Percentiles rank a stretch among this genome's conserved stretches.
Conservation (phyloP, 1,140 invertebrate genomes). For the Lethrus apterus region DNA sequence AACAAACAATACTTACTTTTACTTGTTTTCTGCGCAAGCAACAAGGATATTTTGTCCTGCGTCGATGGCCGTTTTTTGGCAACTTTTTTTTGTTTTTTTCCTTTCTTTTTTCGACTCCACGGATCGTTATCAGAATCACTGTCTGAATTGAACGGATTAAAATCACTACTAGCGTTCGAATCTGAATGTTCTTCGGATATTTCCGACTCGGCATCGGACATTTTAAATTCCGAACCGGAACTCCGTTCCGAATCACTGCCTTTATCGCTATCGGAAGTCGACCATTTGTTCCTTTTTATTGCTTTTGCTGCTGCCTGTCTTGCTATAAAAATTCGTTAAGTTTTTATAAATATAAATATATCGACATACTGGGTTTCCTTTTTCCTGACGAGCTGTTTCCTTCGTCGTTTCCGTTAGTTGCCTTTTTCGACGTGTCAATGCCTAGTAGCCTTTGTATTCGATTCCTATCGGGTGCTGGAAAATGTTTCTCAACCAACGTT, state of each 20-base stretch:
- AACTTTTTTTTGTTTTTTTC: constrained; percentile 61
- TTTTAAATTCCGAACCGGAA: constrained; percentile 55
- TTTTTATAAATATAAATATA: not conserved
- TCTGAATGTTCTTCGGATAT: constrained; percentile 57
- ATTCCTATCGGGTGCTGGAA: constrained; percentile 86
- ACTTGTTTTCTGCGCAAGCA: constrained; percentile 51
- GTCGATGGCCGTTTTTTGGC: constrained; percentile 60
- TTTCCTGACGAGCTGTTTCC: constrained; percentile 47
- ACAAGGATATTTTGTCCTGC: constrained; percentile 67
- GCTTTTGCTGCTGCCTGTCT: constrained; percentile 62
- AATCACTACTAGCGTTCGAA: constrained; percentile 67
- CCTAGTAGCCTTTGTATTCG: constrained; percentile 79
- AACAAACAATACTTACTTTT: constrained; percentile 19
- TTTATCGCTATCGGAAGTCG: constrained; percentile 55
- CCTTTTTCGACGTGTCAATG: constrained; percentile 49
- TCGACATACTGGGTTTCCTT: constrained; percentile 48
- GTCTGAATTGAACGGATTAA: constrained; percentile 79
- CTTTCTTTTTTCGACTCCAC: constrained; percentile 71
- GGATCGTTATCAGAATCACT: constrained; percentile 82
- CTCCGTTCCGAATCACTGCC: constrained; percentile 49
- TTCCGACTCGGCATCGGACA: constrained; percentile 50
- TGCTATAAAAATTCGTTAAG: constrained; percentile 38
- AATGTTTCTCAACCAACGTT: constrained; percentile 93
- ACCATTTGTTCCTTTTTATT: constrained; percentile 60
- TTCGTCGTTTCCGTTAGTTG: constrained; percentile 41